Percentiles rank a stretch among this genome's conserved stretches.
Evolutionary conservation across 2,888 invertebrate species (phyloP).

Genomic region (Eretmocerus hayati): DNA sequence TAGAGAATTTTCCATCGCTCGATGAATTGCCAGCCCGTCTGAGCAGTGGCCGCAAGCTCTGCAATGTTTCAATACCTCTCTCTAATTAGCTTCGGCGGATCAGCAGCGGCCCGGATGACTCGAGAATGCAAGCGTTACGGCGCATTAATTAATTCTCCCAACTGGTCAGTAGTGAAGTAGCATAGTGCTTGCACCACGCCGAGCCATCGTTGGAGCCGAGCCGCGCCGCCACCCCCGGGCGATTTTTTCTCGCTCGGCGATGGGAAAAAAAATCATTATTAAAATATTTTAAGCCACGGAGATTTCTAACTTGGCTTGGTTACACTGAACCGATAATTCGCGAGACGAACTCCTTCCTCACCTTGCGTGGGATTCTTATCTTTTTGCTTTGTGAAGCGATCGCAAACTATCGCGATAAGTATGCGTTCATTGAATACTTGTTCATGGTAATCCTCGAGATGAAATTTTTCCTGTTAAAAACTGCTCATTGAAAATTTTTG

Average conservation of each 20-base stretch:
- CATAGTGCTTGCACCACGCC: conserved; percentile 1
- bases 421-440: no score
- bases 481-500: no score
- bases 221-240: background rate
- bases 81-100: conserved; percentile 19
- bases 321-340: no score
- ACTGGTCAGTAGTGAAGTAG: conserved; percentile 7
- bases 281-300: no score
- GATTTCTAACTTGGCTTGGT: no score
- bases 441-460: no score
- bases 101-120: background rate
- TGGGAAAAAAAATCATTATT: background rate
- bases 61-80: conserved; percentile 21
- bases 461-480: no score
- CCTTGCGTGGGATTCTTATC: no score
- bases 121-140: background rate
- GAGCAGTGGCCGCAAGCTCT: background rate
- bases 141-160: conserved; percentile 26
- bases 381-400: no score
- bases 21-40: background rate
- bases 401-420: no score
- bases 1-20: conserved; percentile 19
- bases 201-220: background rate
- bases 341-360: no score
- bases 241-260: background rate